Evolutionary conservation across 2,888 invertebrate species (phyloP).

Genomic region (Dichetophora obliterata): DNA sequence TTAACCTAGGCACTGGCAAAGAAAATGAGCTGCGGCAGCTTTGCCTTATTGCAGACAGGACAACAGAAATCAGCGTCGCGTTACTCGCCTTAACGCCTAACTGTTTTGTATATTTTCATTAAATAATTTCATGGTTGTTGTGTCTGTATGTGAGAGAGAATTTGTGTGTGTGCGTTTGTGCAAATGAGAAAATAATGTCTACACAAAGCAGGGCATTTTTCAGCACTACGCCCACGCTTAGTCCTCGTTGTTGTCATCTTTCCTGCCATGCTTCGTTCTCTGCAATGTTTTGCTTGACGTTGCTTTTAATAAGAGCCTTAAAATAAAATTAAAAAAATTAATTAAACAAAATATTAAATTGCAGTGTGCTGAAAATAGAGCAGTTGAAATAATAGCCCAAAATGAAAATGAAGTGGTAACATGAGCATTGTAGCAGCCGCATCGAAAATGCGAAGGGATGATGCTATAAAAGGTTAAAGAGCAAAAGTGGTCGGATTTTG

Average conservation of each 20-base stretch:
- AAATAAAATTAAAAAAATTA: conserved; percentile 11
- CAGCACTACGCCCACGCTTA: not conserved
- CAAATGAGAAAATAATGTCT: conserved; percentile 5
- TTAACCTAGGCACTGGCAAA: not conserved
- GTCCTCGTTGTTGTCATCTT: too few species aligned
- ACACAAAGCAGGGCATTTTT: not conserved
- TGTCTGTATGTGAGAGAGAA: not conserved
- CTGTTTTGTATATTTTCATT: conserved; percentile 57
- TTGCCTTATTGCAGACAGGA: not conserved
- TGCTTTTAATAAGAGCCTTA: not conserved
- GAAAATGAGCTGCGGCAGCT: not conserved
- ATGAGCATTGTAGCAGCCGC: too few species aligned
- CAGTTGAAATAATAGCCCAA: too few species aligned
- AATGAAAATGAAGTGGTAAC: not conserved
- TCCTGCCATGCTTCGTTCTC: too few species aligned
- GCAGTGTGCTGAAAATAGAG: not conserved
- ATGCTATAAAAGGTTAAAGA: not conserved
- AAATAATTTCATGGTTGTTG: conserved; percentile 51
- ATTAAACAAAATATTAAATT: conserved; percentile 17
- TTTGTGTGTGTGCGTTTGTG: conserved; percentile 18
- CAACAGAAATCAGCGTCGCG: conserved; percentile 22
- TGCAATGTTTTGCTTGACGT: not conserved
- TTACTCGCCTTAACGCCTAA: not conserved
- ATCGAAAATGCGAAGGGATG: too few species aligned
- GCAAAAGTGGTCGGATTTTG: not conserved